Base-by-base conservation (phyloP, 1,140 invertebrate genomes). In the Camponotus pennsylvanicus region DNA sequence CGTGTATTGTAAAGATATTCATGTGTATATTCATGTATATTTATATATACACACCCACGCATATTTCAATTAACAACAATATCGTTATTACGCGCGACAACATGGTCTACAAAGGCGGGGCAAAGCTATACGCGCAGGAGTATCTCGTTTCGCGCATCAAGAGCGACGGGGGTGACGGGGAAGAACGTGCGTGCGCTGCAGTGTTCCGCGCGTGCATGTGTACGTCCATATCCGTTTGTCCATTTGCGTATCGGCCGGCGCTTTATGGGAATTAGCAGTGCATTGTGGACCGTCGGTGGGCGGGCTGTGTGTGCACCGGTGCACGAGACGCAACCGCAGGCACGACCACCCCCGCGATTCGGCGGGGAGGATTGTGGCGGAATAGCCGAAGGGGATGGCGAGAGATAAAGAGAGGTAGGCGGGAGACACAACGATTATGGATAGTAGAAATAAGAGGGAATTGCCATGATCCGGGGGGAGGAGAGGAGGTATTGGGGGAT, bases 181-280 rank as follows among this genome's bases (percentile, higher is more conserved):
- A 42, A 78, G 32, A 66, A 52, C 49, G 49, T 52, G 49, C 42
- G 73, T 67, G 55, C 45, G 78, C 61, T 49, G 77, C 82, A 67
- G 83, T 85, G 79, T 85, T 59, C 67, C 52, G 82, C 86, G 89
- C 83, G 88, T 91, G 91, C 67, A 18, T 91, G 91, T 89, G 83
- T 70, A 86, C 87, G 90, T 89, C 86, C 89, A 91, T 91, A 91
- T 83, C 79, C 92, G 91, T 95, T 94, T 94, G 92, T 94, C 94
- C 94, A 95, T 94, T 94, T 94, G 93, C 93, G 93, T 93, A 92
- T 92, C 92, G 88, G 89, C 73, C 92, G 89, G 85, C 90, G 94
- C 93, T 94, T 95, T 94, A 94, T 94, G 91, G 93, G 93, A 94
- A 94, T 95, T 95, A 94, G 93, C 93, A 92, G 93, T 91, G 93